Base-by-base conservation (phyloP, 2,888 invertebrate species). In the Ennomos fuscantarius region DNA sequence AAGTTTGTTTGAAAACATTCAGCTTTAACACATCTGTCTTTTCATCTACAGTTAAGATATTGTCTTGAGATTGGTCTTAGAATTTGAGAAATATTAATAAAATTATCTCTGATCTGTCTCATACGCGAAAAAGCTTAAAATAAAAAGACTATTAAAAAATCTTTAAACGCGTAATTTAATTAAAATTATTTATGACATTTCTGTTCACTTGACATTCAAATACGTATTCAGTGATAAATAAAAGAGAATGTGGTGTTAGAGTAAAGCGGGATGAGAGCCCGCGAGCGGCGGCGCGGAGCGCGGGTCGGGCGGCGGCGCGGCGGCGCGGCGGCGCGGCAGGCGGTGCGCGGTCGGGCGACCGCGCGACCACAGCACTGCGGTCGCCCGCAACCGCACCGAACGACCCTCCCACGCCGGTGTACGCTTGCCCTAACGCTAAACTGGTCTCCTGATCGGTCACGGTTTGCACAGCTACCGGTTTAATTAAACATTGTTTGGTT, bases 301-400 rank as follows among this genome's bases (percentile, higher is more conserved):
- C 24, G 35, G 11, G 32, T 43, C n/a, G 40, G 41, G 24, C 24
- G 32, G 48, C 13, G 71, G 66, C 15, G 61, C 66, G 65, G 62
- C 47, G 6, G 24, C n/a, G 66, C 60, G 70, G 53, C 65, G 73
- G 66, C 15, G 61, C 66, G 65, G 62, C 47, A 24, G 24, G 66
- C 60, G 70, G 53, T 44, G 59, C 66, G 70, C 71, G 66, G 70
- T 66, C 60, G 62, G 66, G 55, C 62, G 70, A 73, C 78, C 80
- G 74, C 77, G 74, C 62, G 73, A 66, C 79, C 79, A 74, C 76
- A 72, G 62, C 70, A 68, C 70, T 70, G 78, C 74, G 80, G 77
- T 56, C 51, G 57, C 72, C 87, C 84, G 74, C 83, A 69, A 65
- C 80, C 82, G 70, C 81, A 71, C 35, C 43, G 39, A 68, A 32